These are phyloP conservation scores for Centropristis striata DNA, from an alignment of 2,113 vertebrate species.

Conservation along the genomic window DNA sequence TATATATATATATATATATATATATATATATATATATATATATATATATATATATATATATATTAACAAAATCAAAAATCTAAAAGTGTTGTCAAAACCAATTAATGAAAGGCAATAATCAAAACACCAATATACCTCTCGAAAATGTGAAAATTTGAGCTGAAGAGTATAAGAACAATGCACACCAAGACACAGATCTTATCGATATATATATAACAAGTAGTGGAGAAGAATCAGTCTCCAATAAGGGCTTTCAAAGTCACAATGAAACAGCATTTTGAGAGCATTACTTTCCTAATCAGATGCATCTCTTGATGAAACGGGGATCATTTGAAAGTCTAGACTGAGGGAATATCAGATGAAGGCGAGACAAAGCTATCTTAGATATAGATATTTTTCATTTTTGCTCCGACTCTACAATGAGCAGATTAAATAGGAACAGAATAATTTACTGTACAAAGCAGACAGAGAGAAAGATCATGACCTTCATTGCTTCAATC, in stretches of 20 bases:
- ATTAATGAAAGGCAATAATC: background rate
- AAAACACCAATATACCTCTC: too few species aligned
- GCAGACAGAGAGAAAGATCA: background rate
- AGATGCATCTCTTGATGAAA: slow-evolving; percentile 18
- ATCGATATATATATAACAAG: background rate
- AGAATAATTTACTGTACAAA: background rate
- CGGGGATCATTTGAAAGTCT: slow-evolving; percentile 9
- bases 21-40: background rate
- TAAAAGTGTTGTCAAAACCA: background rate
- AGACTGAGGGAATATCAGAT: background rate
- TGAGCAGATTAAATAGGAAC: background rate
- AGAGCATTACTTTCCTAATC: slow-evolving; percentile 1
- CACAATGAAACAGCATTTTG: slow-evolving; percentile 24
- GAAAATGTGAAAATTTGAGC: background rate
- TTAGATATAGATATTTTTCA: background rate
- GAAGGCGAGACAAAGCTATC: background rate
- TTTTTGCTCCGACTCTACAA: slow-evolving; percentile 4
- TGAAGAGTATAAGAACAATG: background rate
- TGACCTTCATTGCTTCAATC: slow-evolving; percentile 24
- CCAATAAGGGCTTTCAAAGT: slow-evolving; percentile 7
- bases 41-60: background rate
- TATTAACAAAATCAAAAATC: background rate
- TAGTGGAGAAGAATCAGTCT: background rate
- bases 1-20: background rate
- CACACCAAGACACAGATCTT: background rate